Evolutionary conservation across 2,888 invertebrate species (phyloP), one percentile per base, ranked within the genome.

Genomic region (Eumerus sabulonum): DNA sequence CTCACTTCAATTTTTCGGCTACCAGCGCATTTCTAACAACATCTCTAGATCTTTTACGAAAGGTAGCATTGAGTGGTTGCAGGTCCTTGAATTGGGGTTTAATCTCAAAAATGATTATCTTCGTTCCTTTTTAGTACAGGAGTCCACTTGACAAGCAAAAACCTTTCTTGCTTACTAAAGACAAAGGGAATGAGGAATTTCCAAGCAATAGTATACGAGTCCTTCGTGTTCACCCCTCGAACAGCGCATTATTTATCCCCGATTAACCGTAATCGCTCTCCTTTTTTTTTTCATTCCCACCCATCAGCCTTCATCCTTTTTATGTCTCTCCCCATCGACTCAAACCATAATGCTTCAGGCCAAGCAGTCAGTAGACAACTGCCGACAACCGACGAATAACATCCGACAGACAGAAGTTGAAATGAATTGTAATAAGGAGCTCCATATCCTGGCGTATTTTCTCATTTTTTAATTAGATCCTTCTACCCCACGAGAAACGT

Each of bases 381-480:
- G 27, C 27, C 27, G 7, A 27, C 27, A 27, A 27, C 7, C 27
- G 27, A 7, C 27, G 27, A 27, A 27, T 11, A 14, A 17, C 44
- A 48, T 11, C 40, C 19, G 9, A 17, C 44, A 38, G 11, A 42
- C 9, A 42, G 19, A 7, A 40, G 9, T 11, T n/a, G 16, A 57
- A 66, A 51, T 56, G 44, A 51, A 51, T 44, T 50, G 67, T 64
- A 64, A 76, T 66, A 64, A 76, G 70, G 53, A 64, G 45, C 62
- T 57, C 45, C 44, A 77, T 60, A 72, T 77, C 67, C 72, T 62
- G n/a, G 71, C 13, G 66, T 51, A 51, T 38, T n/a, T n/a, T 67
- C 62, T 77, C 62, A 62, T 72, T 72, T 77, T 77, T 77, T 77
- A 77, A 77, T 72, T 77, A 72, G 67, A 72, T 72, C 57, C 72